These are phyloP conservation scores for Spialia ferax DNA, from an alignment of 2,888 invertebrate species.

Conservation along the genomic window DNA sequence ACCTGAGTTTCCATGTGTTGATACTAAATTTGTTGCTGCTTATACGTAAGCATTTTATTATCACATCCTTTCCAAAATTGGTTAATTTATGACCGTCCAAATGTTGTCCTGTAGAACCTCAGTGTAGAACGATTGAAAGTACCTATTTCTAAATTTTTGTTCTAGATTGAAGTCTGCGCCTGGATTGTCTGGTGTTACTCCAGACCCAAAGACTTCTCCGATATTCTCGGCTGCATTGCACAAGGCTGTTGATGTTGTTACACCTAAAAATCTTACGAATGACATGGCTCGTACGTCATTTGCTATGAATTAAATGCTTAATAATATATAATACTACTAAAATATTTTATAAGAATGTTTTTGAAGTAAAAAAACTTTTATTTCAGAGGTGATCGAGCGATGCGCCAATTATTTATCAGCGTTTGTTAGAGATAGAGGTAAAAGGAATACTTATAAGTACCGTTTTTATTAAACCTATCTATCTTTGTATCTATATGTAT, in stretches of 20 bases:
- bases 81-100: too few relatives aligned
- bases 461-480: too few relatives aligned
- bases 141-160: slow-evolving; percentile 6
- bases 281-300: slow-evolving; percentile 62
- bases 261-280: slow-evolving; percentile 53
- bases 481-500: too few relatives aligned
- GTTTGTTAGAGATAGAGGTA: slow-evolving; percentile 68
- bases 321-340: too few relatives aligned
- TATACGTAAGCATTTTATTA: slow-evolving; percentile 56
- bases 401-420: slow-evolving; percentile 67
- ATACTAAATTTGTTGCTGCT: slow-evolving; percentile 57
- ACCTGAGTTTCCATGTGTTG: slow-evolving; percentile 52
- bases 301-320: not conserved
- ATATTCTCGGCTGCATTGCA: slow-evolving; percentile 57
- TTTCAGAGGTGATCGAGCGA: slow-evolving; percentile 63
- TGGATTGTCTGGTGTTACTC: slow-evolving; percentile 56
- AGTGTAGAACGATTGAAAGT: too few relatives aligned
- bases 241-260: slow-evolving; percentile 54
- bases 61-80: not conserved
- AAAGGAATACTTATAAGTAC: too few relatives aligned
- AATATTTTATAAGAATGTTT: too few relatives aligned
- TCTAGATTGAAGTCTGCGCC: slow-evolving; percentile 67
- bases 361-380: not conserved
- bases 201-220: slow-evolving; percentile 55
- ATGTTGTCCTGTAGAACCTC: too few relatives aligned